Evolutionary conservation across 2,888 invertebrate species (phyloP), one percentile per base, ranked within the genome.

Genomic region (Tenodera sinensis): DNA sequence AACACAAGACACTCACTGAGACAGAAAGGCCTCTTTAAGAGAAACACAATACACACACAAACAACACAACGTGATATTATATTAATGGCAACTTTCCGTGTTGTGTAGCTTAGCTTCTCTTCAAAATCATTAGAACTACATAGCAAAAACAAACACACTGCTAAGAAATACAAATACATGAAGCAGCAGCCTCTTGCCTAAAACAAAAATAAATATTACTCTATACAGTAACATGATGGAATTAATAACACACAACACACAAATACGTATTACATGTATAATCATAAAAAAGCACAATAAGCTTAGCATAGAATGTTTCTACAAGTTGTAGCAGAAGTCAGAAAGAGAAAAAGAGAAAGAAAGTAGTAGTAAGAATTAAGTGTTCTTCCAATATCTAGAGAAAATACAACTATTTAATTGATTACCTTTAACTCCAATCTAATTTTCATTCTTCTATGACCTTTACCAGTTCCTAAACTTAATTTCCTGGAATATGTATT

Each of bases 11-110:
- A 71, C 20, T 71, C 87, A 87, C 86, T 54, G 20, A 42, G 25
- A 84, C 84, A 71, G 54, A 71, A 20, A 71, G 54, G 54, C 20
- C 54, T 71, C 54, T 71, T 71, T 71, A 71, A 71, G 54, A 71
- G 25, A 71, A 71, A 71, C 15, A 71, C 54, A 71, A 25, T 71
- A 71, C 54, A 71, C 54, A 71, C 54, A 71, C 54, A 71, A 71
- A 71, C 54, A 71, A 71, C 54, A 71, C 54, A 71, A 20, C 54
- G 54, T 71, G 54, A 71, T 71, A 34, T 34, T 34, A 82, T 87
- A 83, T n/a, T 87, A 83, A 87, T 34, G 87, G 83, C 54, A 15
- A 25, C 25, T n/a, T 87, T 87, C 42, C 87, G 87, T 87, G 87
- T 82, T 87, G 20, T 84, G 30, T 25, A 71, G 54, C 54, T 71